A percentile compares a stretch with the other conserved stretches of the same genome.
These are phyloP conservation scores for Diogma glabrata DNA, from an alignment of 2,888 invertebrate genomes.

Conservation along the genomic window DNA sequence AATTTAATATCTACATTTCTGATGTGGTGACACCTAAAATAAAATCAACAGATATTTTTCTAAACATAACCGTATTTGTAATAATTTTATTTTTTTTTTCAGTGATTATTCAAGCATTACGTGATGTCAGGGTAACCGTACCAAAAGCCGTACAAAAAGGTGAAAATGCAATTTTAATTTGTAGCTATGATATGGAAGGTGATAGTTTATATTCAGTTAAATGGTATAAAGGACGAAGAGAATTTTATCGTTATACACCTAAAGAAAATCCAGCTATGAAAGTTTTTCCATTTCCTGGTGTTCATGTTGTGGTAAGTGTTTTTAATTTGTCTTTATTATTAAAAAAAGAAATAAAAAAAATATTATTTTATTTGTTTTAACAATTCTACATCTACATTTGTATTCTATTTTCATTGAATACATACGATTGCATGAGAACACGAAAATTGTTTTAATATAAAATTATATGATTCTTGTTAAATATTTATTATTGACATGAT, in stretches of 20 bases:
- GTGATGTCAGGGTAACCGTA: constrained; percentile 53
- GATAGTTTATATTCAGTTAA: constrained; percentile 78
- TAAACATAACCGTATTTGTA: no score
- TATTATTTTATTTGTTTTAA: no score
- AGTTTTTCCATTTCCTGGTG: constrained; percentile 57
- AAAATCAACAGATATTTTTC: no score
- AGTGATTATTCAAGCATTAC: constrained; percentile 36
- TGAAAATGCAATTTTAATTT: constrained; percentile 52
- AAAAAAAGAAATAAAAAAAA: no score
- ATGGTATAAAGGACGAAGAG: constrained; percentile 73
- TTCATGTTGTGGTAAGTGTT: constrained; percentile 26
- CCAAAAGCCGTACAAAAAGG: constrained; percentile 57
- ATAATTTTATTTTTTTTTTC: constrained; percentile 23
- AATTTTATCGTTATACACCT: constrained; percentile 76
- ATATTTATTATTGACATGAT: constrained; percentile 7
- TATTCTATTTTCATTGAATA: no score
- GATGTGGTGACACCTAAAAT: no score
- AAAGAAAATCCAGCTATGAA: constrained; percentile 59
- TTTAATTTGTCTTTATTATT: neutral
- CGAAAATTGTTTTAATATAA: no score
- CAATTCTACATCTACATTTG: no score
- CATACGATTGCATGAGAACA: no score
- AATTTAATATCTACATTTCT: no score
- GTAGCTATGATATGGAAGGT: constrained; percentile 68
- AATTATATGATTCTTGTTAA: no score